phyloP scores from a whole-genome alignment of 2,888 invertebrate species.

The Embidobia sp. region DNA sequence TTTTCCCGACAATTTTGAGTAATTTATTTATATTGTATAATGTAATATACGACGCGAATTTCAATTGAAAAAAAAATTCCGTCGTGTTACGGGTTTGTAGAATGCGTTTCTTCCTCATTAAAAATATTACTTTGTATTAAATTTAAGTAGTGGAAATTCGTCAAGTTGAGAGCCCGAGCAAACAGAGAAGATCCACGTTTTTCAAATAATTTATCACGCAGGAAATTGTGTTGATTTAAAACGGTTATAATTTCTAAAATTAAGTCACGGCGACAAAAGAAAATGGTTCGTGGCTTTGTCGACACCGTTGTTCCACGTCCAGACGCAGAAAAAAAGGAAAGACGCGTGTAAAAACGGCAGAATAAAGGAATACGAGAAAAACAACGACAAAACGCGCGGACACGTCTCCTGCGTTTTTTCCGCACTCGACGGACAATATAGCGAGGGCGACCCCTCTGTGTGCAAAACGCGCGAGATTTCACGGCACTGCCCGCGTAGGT shows the following conservation, averaged over 20 bases:
- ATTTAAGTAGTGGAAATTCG: no score
- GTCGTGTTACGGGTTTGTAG: no score
- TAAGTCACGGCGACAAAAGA: conserved; percentile 16
- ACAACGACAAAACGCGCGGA: conserved; percentile 40
- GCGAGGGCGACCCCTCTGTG: conserved; percentile 70
- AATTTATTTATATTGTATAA: no score
- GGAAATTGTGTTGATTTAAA: neutral
- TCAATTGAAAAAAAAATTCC: no score
- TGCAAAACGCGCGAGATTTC: conserved; percentile 69
- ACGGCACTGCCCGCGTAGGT: conserved; percentile 55
- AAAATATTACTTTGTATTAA: no score
- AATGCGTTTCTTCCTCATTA: no score
- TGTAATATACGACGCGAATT: no score
- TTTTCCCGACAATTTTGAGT: no score
- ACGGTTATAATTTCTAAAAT: neutral
- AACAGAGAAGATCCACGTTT: no score
- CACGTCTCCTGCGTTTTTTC: conserved; percentile 44
- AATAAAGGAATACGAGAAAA: conserved; percentile 39
- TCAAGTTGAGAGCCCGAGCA: no score
- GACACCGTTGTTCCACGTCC: neutral
- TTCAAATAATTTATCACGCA: neutral
- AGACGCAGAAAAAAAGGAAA: conserved; percentile 23
- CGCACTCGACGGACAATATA: conserved; percentile 65
- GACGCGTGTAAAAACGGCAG: conserved; percentile 1
- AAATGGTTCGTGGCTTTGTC: conserved; percentile 9